Evolutionary conservation across 1,140 invertebrate species (phyloP), one percentile per base, ranked within the genome.

Genomic region (Argopecten irradians): DNA sequence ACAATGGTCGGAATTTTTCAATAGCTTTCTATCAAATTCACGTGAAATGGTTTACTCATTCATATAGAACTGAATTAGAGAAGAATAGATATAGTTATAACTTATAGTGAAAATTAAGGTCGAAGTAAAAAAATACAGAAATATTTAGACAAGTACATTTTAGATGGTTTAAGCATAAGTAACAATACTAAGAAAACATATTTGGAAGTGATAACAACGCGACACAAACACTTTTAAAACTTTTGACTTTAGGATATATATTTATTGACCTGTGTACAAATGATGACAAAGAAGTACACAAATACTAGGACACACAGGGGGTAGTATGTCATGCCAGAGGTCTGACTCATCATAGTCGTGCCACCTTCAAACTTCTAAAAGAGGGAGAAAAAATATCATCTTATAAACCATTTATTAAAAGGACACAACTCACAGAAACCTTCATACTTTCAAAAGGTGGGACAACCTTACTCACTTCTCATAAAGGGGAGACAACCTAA

Each of bases 171-270:
- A 11, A 71, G 5, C n/a, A 28, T n/a, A 3, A 28, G 55, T 71
- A n/a, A 71, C 55, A 28, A 71, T 5, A n/a, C 55, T 71, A 28
- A 71, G 55, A 71, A 71, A 71, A 71, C 55, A 71, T 71, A 71
- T 5, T 3, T 28, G 5, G n/a, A 16, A 71, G 1, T 28, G 1
- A 1, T 71, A 71, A 71, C 13, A n/a, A 28, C 55, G 5, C 5
- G n/a, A 71, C n/a, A 71, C 55, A 71, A 71, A 71, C 55, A 71
- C 55, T 71, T 71, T 71, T 71, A 71, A 71, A 71, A 71, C 55
- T 71, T 71, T 71, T 71, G 55, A 71, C 55, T 71, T 71, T 28
- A 11, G 55, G 55, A 71, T 16, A 7, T 71, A 39, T 71, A 71
- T 71, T 71, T 5, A 71, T 71, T 71, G 55, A 11, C 28, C n/a